Conservation (phyloP, 2,113 vertebrate species). For the Ploceus nigricollis region DNA sequence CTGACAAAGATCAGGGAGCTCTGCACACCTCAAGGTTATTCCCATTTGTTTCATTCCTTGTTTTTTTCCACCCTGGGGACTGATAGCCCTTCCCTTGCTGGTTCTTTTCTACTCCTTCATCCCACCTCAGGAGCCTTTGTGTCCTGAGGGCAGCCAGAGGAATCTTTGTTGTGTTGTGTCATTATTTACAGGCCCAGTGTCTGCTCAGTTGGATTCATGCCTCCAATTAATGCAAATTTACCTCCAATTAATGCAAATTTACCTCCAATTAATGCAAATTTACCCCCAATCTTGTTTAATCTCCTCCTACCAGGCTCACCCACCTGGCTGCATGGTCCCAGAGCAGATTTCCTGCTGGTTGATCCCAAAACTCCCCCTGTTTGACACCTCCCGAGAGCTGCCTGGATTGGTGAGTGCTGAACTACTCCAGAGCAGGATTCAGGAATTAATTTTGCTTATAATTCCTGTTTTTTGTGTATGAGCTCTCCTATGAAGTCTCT, state of each 20-base stretch:
- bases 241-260: neutral
- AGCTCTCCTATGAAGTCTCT: neutral
- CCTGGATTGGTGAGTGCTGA: neutral
- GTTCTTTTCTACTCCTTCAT: neutral
- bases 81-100: neutral
- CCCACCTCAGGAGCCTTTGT: neutral
- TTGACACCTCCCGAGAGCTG: neutral
- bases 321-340: neutral
- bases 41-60: neutral
- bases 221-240: neutral
- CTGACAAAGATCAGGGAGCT: constrained; percentile 22
- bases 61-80: neutral
- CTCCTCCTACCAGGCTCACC: neutral
- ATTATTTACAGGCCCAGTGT: neutral
- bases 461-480: neutral
- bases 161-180: neutral
- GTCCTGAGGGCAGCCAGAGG: neutral
- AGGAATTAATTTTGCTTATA: neutral
- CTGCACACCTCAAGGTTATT: constrained; percentile 41
- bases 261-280: neutral
- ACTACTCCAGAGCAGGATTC: neutral
- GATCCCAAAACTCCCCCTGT: neutral
- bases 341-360: neutral
- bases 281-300: neutral
- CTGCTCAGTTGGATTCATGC: neutral